Evolutionary conservation across 1,140 invertebrate species (phyloP), one percentile per base, ranked within the genome.

Genomic region (Pseudoatta argentina): DNA sequence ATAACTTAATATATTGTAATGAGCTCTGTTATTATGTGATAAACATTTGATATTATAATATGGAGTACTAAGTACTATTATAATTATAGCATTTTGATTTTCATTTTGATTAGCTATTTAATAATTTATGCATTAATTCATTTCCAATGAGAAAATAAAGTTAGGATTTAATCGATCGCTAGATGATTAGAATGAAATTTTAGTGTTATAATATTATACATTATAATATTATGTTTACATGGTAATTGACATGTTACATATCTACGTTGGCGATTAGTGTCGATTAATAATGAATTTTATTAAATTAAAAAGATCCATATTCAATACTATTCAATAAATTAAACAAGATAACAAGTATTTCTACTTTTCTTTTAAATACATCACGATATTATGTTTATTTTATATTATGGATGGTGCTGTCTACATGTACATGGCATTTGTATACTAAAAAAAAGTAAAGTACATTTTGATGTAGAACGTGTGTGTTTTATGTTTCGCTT

Each of bases 401-500:
- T 48, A 44, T 61, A 44, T 61, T 39, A 77, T 34, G 34, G 39
- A 48, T 51, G 10, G 18, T 21, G 16, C 3, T 6, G 8, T 21
- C 14, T 34, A 27, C 53, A 21, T 1, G 18, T 79, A 55, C 3
- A 57, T 14, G 3, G 3, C 5, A 55, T 8, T 27, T 30, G 48
- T 39, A 78, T 21, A 53, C 3, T 48, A 69, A 69, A 69, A 69
- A 69, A 21, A 69, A 44, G 16, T 34, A 67, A 79, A 67, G 30
- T 53, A 79, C 61, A 79, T 79, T 79, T 79, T 53, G 76, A 79
- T 79, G 61, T 66, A 66, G 27, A 27, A 64, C 61, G 76, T 16
- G 61, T 67, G 48, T n/a, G 18, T 78, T 55, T 78, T 66, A 66
- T n/a, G 21, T 77, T 77, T 63, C 57, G 39, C 16, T 66, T 76